Conservation (phyloP, 2,797 vertebrate species). For the Neopelma chrysocephalum region DNA sequence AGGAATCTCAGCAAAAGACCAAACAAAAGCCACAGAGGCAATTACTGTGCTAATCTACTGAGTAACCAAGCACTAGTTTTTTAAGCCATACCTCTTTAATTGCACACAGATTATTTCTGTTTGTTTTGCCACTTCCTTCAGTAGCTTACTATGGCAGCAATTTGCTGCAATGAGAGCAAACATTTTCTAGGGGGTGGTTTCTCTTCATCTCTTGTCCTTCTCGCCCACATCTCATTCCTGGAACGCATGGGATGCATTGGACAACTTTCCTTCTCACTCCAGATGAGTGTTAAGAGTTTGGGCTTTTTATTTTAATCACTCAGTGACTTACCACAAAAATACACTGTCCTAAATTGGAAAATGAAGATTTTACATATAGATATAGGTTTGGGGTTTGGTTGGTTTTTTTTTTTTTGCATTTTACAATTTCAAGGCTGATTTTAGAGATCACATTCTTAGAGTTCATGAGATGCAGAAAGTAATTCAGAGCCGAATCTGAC, state of each 20-base stretch:
- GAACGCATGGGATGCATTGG: background rate
- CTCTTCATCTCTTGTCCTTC: background rate
- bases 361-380: background rate
- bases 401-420: background rate
- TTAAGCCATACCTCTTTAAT: background rate
- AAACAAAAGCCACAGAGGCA: background rate
- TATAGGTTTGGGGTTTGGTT: no score
- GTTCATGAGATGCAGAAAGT: background rate
- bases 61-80: background rate
- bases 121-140: background rate
- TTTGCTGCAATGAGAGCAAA: background rate
- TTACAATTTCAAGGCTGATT: background rate
- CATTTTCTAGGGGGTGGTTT: background rate
- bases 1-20: background rate
- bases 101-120: background rate
- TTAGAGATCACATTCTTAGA: background rate
- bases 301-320: background rate
- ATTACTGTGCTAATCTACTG: background rate
- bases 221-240: background rate
- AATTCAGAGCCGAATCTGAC: background rate
- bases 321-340: background rate
- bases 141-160: background rate
- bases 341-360: background rate
- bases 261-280: background rate
- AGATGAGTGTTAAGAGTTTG: rapidly evolving